These are phyloP conservation scores for Lepidochitona cinerea DNA, from an alignment of 2,888 invertebrate species.

Conservation along the genomic window DNA sequence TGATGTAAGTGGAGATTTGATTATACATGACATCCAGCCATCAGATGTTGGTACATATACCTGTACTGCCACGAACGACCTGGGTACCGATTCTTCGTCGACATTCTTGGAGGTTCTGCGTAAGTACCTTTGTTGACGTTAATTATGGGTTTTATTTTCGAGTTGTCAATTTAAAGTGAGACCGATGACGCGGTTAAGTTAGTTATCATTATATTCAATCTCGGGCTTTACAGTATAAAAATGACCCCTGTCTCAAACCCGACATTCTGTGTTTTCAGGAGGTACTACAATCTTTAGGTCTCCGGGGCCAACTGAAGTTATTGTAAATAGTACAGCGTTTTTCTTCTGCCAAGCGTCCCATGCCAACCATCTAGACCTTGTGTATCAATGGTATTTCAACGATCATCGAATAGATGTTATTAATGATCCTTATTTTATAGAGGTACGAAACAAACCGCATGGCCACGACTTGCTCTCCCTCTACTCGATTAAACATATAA, in stretches of 20 bases:
- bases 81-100: constrained; percentile 44
- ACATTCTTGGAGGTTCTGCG: too few relatives aligned
- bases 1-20: constrained; percentile 74
- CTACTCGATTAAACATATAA: too few relatives aligned
- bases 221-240: too few relatives aligned
- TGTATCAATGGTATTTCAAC: constrained; percentile 62
- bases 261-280: constrained; percentile 27
- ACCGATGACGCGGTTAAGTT: too few relatives aligned
- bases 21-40: constrained; percentile 80
- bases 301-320: constrained; percentile 41
- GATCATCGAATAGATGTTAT: constrained; percentile 39
- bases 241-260: background rate
- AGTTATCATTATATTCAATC: too few relatives aligned
- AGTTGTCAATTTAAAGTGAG: too few relatives aligned
- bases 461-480: too few relatives aligned
- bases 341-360: constrained; percentile 57
- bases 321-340: constrained; percentile 57
- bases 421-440: constrained; percentile 39
- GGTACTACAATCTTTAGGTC: constrained; percentile 38
- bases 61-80: constrained; percentile 77
- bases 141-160: too few relatives aligned
- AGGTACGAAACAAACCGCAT: too few relatives aligned
- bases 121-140: too few relatives aligned
- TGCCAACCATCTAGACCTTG: constrained; percentile 44
- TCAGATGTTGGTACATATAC: constrained; percentile 90